Percentiles rank a stretch among this genome's conserved stretches.
phyloP scores from a whole-genome alignment of 2,797 vertebrate genomes.

The Lycodopsis pacificus region DNA sequence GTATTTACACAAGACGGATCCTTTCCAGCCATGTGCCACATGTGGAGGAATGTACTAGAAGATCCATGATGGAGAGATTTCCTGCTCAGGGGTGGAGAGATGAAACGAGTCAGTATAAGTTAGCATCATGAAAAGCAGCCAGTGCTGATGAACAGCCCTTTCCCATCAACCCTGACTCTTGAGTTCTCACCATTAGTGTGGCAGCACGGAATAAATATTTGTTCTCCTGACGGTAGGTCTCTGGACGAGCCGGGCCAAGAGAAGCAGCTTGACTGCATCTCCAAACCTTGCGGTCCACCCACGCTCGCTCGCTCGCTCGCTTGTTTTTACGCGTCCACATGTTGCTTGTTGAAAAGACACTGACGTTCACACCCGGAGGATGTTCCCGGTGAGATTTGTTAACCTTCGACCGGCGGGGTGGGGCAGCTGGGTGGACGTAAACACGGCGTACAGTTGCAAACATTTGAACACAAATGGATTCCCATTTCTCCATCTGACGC shows the following conservation, averaged over 20 bases:
- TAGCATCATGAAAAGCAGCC: no score
- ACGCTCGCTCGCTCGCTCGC: not conserved
- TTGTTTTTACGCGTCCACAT: conserved; percentile 7
- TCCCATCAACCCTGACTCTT: no score
- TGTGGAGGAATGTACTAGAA: no score
- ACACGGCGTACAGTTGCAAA: conserved; percentile 17
- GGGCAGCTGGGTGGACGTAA: conserved; percentile 23
- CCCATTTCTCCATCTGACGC: conserved; percentile 12
- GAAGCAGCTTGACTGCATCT: conserved; percentile 1
- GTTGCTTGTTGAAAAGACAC: conserved; percentile 10
- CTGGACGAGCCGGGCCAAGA: no score
- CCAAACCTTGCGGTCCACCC: not conserved
- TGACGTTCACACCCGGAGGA: conserved; percentile 16
- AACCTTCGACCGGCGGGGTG: not conserved
- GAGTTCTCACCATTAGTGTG: conserved; percentile 26
- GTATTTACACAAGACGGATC: no score
- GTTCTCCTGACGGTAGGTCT: conserved; percentile 26
- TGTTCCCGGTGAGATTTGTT: conserved; percentile 13
- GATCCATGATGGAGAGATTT: no score
- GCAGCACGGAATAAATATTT: conserved; percentile 64
- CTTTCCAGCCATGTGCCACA: no score
- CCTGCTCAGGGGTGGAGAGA: no score
- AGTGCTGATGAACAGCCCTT: no score
- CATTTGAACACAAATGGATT: conserved; percentile 25
- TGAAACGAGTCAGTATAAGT: no score